A percentile compares a stretch with the other conserved stretches of the same genome.
phyloP scores from a whole-genome alignment of 2,888 invertebrate species.

The Mycogona germanica region DNA sequence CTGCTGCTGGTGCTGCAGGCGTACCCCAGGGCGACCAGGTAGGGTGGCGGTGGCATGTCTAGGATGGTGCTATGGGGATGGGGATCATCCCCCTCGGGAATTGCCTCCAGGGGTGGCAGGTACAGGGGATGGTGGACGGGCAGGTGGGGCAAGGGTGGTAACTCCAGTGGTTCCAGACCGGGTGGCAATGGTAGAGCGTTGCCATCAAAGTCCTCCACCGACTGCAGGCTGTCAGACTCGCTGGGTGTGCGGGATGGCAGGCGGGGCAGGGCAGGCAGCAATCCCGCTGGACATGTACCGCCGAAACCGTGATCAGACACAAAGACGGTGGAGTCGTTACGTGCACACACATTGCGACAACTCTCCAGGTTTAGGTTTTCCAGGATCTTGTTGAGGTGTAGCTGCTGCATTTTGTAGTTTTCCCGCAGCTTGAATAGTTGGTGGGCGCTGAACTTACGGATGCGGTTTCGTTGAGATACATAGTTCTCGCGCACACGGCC shows the following conservation, averaged over 20 bases:
- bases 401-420: constrained; percentile 91
- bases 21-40: no score
- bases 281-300: neutral
- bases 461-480: constrained; percentile 86
- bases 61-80: neutral
- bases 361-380: constrained; percentile 91
- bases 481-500: constrained; percentile 93
- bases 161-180: neutral
- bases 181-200: neutral
- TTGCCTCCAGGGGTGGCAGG: no score
- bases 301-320: constrained; percentile 3
- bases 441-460: constrained; percentile 86
- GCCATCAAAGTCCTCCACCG: neutral
- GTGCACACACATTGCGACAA: constrained; percentile 69
- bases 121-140: no score
- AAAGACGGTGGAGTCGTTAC: constrained; percentile 48
- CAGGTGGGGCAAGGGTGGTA: no score
- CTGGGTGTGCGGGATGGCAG: neutral
- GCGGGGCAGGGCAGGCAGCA: neutral
- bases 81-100: neutral
- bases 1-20: no score
- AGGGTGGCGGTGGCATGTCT: no score
- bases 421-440: constrained; percentile 79
- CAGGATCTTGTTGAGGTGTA: constrained; percentile 81
- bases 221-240: neutral